Percentiles rank a stretch among this genome's conserved stretches.
Evolutionary conservation across 2,888 invertebrate species (phyloP).

Genomic region (Spisula subtruncata): DNA sequence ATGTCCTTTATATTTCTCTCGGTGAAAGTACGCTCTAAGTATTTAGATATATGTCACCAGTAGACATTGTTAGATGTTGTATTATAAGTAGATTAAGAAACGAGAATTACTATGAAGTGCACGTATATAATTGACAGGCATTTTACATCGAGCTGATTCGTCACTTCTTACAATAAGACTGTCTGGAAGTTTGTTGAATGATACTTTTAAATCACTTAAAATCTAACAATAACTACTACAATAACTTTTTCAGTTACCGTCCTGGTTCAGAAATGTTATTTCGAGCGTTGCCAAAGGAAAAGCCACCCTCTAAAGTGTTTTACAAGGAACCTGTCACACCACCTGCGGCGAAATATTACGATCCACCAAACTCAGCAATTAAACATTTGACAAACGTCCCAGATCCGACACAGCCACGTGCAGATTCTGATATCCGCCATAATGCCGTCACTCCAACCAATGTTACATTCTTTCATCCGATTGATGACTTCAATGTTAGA

Average conservation of each 20-base stretch:
- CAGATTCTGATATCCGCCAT: neutral
- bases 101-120: too few relatives aligned
- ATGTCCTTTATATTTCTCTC: too few relatives aligned
- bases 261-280: conserved; percentile 27
- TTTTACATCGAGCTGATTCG: too few relatives aligned
- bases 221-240: too few relatives aligned
- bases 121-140: too few relatives aligned
- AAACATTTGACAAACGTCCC: neutral
- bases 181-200: too few relatives aligned
- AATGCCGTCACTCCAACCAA: neutral
- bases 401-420: conserved; percentile 12
- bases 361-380: neutral
- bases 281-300: neutral
- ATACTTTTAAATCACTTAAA: too few relatives aligned
- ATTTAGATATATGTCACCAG: too few relatives aligned
- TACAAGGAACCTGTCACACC: conserved; percentile 1
- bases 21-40: too few relatives aligned
- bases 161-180: too few relatives aligned
- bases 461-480: conserved; percentile 1
- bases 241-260: neutral
- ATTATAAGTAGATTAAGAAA: too few relatives aligned
- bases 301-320: neutral
- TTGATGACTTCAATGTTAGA: neutral
- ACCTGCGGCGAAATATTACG: conserved; percentile 1
- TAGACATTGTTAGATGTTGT: too few relatives aligned